These are phyloP conservation scores for Portunus trituberculatus DNA, from an alignment of 1,140 invertebrate genomes.

Conservation along the genomic window DNA sequence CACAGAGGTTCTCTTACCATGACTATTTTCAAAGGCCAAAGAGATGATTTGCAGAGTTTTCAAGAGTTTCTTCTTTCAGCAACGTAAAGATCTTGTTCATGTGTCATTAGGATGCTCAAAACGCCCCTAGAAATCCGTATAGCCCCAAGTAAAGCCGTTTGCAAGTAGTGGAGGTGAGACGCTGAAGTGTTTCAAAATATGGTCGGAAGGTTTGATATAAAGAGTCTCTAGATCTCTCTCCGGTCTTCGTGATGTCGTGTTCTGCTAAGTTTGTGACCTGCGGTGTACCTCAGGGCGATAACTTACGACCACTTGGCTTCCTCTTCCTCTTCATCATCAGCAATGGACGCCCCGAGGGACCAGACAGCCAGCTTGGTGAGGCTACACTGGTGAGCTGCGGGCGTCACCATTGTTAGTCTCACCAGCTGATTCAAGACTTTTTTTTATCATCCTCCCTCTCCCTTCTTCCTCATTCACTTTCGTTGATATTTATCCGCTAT, in stretches of 20 bases:
- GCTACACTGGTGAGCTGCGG: background rate
- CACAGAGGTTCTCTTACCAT: too few species aligned
- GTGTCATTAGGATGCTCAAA: too few species aligned
- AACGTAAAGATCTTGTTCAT: too few species aligned
- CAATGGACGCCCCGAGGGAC: background rate
- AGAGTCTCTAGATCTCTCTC: too few species aligned
- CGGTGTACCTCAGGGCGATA: constrained; percentile 4
- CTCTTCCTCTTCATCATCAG: constrained; percentile 7
- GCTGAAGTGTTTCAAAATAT: too few species aligned
- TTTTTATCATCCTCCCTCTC: background rate
- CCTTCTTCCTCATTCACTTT: background rate
- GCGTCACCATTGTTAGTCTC: background rate
- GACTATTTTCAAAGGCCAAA: too few species aligned
- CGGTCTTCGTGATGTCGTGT: background rate
- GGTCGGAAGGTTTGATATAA: too few species aligned
- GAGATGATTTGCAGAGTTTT: too few species aligned
- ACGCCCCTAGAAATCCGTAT: too few species aligned
- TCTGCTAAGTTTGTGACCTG: background rate
- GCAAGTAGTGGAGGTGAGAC: too few species aligned
- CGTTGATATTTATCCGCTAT: background rate
- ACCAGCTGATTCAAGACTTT: background rate
- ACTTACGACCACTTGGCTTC: constrained; percentile 1
- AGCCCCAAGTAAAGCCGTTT: too few species aligned
- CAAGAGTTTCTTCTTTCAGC: too few species aligned
- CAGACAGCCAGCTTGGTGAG: background rate